Evolutionary conservation across 2,888 invertebrate genomes (phyloP).

Genomic region (Oegoconia quadripuncta): DNA sequence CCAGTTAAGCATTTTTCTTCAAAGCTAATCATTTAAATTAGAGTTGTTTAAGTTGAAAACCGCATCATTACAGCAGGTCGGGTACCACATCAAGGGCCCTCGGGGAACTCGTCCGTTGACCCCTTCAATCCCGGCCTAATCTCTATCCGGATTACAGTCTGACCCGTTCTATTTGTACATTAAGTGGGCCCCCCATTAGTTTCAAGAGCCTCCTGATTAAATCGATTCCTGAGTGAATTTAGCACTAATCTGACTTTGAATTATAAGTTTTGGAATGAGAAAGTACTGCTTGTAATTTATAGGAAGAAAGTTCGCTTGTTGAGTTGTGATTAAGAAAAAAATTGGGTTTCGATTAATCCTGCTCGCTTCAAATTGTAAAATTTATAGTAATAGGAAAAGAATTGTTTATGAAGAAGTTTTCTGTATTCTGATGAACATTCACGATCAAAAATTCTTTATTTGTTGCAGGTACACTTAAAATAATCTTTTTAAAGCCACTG

Average conservation of each 20-base stretch:
- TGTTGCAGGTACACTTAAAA: too few relatives aligned
- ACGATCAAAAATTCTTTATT: too few relatives aligned
- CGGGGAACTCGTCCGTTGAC: conserved; percentile 16
- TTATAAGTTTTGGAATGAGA: conserved; percentile 17
- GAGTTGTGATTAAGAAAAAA: too few relatives aligned
- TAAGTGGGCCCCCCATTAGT: conserved; percentile 46
- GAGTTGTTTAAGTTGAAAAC: neutral
- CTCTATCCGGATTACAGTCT: conserved; percentile 47
- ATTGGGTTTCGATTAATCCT: neutral
- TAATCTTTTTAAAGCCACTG: too few relatives aligned
- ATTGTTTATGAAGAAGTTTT: too few relatives aligned
- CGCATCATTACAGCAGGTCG: neutral
- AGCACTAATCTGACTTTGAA: conserved; percentile 36
- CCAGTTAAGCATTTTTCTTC: neutral
- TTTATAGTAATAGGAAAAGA: too few relatives aligned
- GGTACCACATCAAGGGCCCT: neutral
- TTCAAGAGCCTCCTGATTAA: conserved; percentile 44
- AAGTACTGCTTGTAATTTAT: neutral
- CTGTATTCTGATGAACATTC: too few relatives aligned
- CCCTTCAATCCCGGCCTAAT: conserved; percentile 39
- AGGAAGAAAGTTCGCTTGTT: neutral
- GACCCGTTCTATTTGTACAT: conserved; percentile 46
- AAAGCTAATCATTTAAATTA: neutral
- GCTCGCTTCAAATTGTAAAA: too few relatives aligned
- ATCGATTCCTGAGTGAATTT: conserved; percentile 43